Evolutionary conservation across 2,797 vertebrate species (phyloP).

Genomic region (Perodicticus potto): DNA sequence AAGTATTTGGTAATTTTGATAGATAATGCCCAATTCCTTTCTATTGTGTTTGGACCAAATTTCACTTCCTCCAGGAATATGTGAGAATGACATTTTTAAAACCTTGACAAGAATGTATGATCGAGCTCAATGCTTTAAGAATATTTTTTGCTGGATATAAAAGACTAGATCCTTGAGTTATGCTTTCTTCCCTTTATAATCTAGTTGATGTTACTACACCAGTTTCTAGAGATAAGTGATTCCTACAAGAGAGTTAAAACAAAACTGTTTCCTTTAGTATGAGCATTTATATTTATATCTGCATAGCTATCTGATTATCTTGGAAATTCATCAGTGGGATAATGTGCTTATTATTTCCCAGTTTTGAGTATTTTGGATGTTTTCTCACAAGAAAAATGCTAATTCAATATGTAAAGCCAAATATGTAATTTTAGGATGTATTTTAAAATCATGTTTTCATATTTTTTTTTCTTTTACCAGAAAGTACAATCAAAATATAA

Average conservation of each 20-base stretch:
- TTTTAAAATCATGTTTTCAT: constrained; percentile 3
- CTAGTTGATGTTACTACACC: not conserved
- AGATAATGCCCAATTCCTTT: not conserved
- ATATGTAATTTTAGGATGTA: constrained; percentile 50
- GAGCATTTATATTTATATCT: not conserved
- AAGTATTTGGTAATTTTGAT: not conserved
- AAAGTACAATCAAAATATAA: constrained; percentile 29
- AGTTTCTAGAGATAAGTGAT: not conserved
- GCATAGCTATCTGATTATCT: not conserved
- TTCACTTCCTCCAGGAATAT: not conserved
- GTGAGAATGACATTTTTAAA: not conserved
- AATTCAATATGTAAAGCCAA: constrained; percentile 56
- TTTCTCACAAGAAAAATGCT: constrained; percentile 27
- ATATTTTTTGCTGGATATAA: not conserved
- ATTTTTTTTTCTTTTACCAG: constrained; percentile 4
- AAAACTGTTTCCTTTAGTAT: not conserved
- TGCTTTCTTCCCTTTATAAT: not conserved
- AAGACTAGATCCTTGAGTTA: not conserved
- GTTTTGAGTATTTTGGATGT: constrained; percentile 13
- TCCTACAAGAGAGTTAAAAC: not conserved
- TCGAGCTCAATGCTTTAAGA: not conserved
- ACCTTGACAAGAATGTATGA: not conserved
- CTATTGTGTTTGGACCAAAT: not conserved
- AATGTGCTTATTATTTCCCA: not conserved
- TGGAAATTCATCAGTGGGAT: not conserved